These are phyloP conservation scores for Cephus cinctus DNA, from an alignment of 1,140 invertebrate genomes.

Conservation along the genomic window DNA sequence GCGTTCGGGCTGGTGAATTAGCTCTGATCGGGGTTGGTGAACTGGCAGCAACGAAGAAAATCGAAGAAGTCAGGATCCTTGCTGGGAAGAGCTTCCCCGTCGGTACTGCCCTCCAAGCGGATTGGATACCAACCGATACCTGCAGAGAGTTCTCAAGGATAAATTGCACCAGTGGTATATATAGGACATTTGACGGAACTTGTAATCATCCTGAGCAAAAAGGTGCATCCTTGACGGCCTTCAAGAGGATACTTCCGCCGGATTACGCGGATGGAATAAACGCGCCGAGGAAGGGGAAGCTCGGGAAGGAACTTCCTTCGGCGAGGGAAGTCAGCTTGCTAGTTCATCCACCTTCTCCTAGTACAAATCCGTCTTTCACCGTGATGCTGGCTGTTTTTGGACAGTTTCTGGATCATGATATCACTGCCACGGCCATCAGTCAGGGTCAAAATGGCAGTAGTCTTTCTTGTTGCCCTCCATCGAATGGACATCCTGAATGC, in stretches of 20 bases:
- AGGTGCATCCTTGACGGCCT: slow-evolving; percentile 75
- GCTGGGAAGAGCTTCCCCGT: slow-evolving; percentile 32
- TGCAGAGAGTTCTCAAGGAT: slow-evolving; percentile 33
- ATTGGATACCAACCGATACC: slow-evolving; percentile 48
- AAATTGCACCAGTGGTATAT: slow-evolving; percentile 46
- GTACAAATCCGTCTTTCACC: slow-evolving; percentile 71
- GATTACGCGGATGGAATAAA: slow-evolving; percentile 79
- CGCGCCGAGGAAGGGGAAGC: slow-evolving; percentile 61
- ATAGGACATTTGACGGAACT: slow-evolving; percentile 71
- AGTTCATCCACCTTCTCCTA: slow-evolving; percentile 70
- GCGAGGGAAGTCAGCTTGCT: slow-evolving; percentile 72
- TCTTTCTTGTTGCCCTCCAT: slow-evolving; percentile 62
- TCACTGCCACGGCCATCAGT: slow-evolving; percentile 79
- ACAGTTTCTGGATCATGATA: slow-evolving; percentile 95
- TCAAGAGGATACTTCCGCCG: slow-evolving; percentile 70
- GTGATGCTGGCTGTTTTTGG: slow-evolving; percentile 88
- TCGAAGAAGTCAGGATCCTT: slow-evolving; percentile 43
- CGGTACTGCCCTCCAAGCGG: slow-evolving; percentile 57
- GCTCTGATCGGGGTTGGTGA: slow-evolving; percentile 65
- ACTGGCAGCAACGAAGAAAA: slow-evolving; percentile 64
- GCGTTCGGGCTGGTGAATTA: slow-evolving; percentile 58
- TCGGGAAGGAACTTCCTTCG: slow-evolving; percentile 64
- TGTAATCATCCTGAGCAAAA: slow-evolving; percentile 73
- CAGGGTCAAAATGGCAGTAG: slow-evolving; percentile 64
- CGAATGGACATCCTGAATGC: slow-evolving; percentile 73